Base-by-base conservation (phyloP, 2,797 vertebrate species). In the Smutsia gigantea region DNA sequence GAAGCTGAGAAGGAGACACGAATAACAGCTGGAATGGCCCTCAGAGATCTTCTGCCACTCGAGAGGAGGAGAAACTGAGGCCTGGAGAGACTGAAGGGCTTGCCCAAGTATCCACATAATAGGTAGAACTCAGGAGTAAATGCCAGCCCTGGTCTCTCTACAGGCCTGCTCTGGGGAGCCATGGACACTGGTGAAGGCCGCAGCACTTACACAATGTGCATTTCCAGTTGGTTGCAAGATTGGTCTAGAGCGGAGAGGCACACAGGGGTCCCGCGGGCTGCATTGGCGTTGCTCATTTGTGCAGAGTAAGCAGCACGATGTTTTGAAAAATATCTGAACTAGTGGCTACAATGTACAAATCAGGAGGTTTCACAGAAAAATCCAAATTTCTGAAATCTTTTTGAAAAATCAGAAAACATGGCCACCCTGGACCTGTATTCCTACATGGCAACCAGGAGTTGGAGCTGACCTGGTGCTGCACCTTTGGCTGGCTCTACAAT, bases 101-200 rank as follows among this genome's bases (percentile, higher is more conserved):
- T 64, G 59, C 27, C 29, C 39, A 49, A 81, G 59, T 12, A 53
- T 25, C 17, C 57, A 4, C 37, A 27, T 37, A 10, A n/a, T 31
- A 85, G 1, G 0, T 4, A 37, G 61, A 51, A 17, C 2, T 23
- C 15, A 19, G 14, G 49, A 39, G 15, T 53, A 46, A 53, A 90
- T 0, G 6, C 49, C 25, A 15, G 18, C 10, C 57, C 37, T 23
- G 9, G 5, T n/a, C 55, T 90, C 53, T 53, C 61, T 10, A 42
- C 53, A 74, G 49, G 39, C 23, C 53, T n/a, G 55, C 23, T n/a
- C 7, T 17, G 74, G 27, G 23, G 82, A 53, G 25, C 66, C 0
- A 0, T 5, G 1, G 42, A n/a, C 46, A 11, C 34, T 0, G 14
- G 21, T 0, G 10, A 42, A 55, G 59, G 72, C 18, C 0, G 49